Evolutionary conservation across 2,888 invertebrate species (phyloP).

Genomic region (Leucophenga montana): DNA sequence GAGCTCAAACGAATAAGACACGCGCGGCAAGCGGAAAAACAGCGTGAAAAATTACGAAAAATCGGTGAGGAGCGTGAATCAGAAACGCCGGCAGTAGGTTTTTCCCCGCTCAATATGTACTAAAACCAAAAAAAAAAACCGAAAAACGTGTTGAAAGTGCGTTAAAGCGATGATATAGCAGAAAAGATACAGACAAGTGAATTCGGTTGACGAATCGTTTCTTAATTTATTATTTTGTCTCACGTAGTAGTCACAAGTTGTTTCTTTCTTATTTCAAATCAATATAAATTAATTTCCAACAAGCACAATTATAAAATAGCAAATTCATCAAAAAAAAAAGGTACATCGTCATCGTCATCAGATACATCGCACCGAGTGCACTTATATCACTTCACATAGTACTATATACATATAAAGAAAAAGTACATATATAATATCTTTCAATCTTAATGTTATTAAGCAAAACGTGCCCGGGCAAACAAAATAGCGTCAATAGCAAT

Average conservation of each 20-base stretch:
- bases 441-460: no score
- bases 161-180: not conserved
- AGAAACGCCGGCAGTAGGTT: not conserved
- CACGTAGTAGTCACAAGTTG: not conserved
- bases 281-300: slow-evolving; percentile 12
- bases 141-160: not conserved
- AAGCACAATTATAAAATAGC: not conserved
- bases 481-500: not conserved
- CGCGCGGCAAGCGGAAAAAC: slow-evolving; percentile 33
- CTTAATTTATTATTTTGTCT: not conserved
- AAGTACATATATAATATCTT: no score
- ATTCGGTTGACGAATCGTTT: not conserved
- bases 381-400: no score
- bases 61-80: not conserved
- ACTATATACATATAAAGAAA: no score
- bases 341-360: not conserved
- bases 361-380: no score
- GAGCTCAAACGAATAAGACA: slow-evolving; percentile 54
- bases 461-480: not conserved
- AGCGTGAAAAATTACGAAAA: not conserved
- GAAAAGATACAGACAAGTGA: not conserved
- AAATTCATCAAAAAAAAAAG: not conserved
- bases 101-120: not conserved
- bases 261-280: not conserved
- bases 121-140: not conserved